Percentiles rank a stretch among this genome's conserved stretches.
These are phyloP conservation scores for Xenentodon cancila DNA, from an alignment of 2,797 vertebrate species.

Conservation along the genomic window DNA sequence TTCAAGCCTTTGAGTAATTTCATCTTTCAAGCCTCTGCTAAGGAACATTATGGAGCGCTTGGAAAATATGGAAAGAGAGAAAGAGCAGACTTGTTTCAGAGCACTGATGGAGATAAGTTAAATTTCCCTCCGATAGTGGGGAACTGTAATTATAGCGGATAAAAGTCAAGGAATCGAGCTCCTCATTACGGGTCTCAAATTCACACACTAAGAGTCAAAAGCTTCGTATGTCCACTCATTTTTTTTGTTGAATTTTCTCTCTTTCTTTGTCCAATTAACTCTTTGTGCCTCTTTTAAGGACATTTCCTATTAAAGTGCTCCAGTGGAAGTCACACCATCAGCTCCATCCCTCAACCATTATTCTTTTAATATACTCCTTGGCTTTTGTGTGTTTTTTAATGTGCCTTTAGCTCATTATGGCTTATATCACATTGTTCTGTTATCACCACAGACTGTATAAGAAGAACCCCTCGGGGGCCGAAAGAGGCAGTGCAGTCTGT, in stretches of 20 bases:
- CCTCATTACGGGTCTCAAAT: constrained; percentile 48
- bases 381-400: constrained; percentile 18
- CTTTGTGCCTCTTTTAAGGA: too few species aligned
- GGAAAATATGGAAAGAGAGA: constrained; percentile 29
- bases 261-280: too few species aligned
- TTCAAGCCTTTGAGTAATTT: constrained; percentile 22
- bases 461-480: too few species aligned
- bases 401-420: constrained; percentile 20
- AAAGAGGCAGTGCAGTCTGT: too few species aligned
- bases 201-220: constrained; percentile 34
- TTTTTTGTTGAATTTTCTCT: too few species aligned
- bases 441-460: too few species aligned
- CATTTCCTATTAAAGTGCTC: too few species aligned
- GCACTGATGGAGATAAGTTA: constrained; percentile 50
- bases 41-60: constrained; percentile 33
- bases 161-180: constrained; percentile 55
- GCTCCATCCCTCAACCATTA: constrained; percentile 9
- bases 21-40: constrained; percentile 17
- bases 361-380: constrained; percentile 7
- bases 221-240: too few species aligned
- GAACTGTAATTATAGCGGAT: constrained; percentile 65
- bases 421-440: background rate
- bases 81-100: constrained; percentile 31
- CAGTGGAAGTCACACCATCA: background rate
- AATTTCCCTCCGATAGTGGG: constrained; percentile 44